Evolutionary conservation across 1,140 invertebrate genomes (phyloP).

Genomic region (Trichonephila clavata): DNA sequence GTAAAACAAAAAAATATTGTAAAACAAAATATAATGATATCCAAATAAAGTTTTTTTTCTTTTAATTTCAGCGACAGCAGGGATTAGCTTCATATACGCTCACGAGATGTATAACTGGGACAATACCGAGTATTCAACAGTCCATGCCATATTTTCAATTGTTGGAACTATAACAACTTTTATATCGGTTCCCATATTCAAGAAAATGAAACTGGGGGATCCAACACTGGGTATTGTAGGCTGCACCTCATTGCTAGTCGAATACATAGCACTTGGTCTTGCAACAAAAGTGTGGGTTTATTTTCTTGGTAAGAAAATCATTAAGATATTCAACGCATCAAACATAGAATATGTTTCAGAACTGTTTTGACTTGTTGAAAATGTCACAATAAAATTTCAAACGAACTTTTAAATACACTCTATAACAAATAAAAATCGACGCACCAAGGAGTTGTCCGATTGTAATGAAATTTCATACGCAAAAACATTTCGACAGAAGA

Average conservation of each 20-base stretch:
- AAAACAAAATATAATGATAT: no score
- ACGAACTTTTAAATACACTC: no score
- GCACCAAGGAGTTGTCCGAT: no score
- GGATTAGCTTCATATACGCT: slow-evolving; percentile 14
- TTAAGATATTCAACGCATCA: no score
- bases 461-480: no score
- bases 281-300: background rate
- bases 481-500: no score
- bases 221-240: slow-evolving; percentile 44
- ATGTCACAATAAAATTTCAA: no score
- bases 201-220: background rate
- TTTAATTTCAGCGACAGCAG: slow-evolving; percentile 21
- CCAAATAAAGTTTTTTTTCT: background rate
- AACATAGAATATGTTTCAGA: no score
- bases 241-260: background rate
- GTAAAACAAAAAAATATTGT: no score
- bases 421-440: no score
- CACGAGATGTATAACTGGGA: slow-evolving; percentile 47
- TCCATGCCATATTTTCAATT: background rate
- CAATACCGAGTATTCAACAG: slow-evolving; percentile 45
- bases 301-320: slow-evolving; percentile 33
- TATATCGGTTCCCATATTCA: slow-evolving; percentile 29
- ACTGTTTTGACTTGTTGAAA: no score
- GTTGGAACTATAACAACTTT: background rate
- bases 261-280: slow-evolving; percentile 21